Percentiles rank a stretch among this genome's conserved stretches.
These are phyloP conservation scores for Petrocephalus microphthalmus DNA, from an alignment of 2,113 vertebrate species.

Conservation along the genomic window DNA sequence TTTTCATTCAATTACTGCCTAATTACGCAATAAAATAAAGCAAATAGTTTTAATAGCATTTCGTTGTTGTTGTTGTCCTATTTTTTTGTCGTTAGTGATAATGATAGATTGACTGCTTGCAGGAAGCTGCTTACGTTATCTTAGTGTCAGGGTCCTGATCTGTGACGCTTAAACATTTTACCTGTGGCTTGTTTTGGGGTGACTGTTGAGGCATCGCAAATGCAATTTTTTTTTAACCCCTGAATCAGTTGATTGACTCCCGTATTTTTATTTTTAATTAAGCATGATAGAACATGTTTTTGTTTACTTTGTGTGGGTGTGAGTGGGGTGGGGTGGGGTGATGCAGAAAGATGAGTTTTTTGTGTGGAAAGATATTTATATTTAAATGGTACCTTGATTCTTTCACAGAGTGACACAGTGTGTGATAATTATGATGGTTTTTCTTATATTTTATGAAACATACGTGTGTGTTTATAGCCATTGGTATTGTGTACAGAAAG, in stretches of 20 bases:
- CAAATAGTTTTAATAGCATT: not conserved
- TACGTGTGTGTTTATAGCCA: not conserved
- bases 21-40: not conserved
- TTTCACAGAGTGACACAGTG: not conserved
- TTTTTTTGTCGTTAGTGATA: not conserved
- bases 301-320: not conserved
- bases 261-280: not conserved
- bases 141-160: not conserved
- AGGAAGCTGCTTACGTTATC: not conserved
- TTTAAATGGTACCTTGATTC: not conserved
- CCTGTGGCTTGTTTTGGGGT: not conserved
- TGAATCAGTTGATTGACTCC: not conserved
- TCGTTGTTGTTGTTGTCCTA: not conserved
- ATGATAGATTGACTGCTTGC: not conserved
- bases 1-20: not conserved
- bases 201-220: not conserved
- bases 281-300: not conserved
- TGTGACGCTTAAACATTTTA: not conserved
- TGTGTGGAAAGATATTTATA: not conserved
- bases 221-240: not conserved
- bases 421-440: not conserved
- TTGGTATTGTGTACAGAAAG: not conserved
- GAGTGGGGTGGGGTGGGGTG: not conserved
- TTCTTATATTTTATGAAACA: not conserved
- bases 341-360: not conserved